phyloP scores from a whole-genome alignment of 1,140 invertebrate genomes.

The Sycophaga agraensis region DNA sequence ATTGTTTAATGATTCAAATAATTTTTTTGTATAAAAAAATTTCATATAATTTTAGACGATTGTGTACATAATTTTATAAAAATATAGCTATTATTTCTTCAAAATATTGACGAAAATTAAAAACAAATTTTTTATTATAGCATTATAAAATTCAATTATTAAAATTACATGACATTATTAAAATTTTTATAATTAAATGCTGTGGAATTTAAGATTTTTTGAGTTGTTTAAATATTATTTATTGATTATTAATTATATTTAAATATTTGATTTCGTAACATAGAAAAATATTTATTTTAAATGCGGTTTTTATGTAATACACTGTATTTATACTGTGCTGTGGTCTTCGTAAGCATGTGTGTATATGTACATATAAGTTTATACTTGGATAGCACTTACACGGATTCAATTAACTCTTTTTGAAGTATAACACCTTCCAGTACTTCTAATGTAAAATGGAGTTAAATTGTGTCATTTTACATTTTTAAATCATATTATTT shows the following conservation, averaged over 20 bases:
- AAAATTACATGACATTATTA: neutral
- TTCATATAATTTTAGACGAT: too few relatives aligned
- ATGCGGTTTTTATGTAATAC: neutral
- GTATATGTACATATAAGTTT: neutral
- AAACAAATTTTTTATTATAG: too few relatives aligned
- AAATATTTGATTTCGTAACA: neutral
- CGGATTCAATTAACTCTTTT: slow-evolving; percentile 3
- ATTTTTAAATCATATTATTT: neutral
- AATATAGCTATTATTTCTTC: too few relatives aligned
- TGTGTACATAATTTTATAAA: too few relatives aligned
- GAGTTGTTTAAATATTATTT: neutral
- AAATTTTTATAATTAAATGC: neutral
- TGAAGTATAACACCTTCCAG: neutral
- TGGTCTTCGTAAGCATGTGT: neutral
- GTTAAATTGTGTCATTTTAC: neutral
- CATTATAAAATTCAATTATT: neutral
- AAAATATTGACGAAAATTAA: too few relatives aligned
- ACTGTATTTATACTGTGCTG: too few relatives aligned
- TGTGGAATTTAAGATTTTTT: neutral
- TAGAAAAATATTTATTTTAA: neutral
- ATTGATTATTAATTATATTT: neutral
- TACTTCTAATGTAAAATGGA: neutral
- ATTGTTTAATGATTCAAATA: too few relatives aligned
- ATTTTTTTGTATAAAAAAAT: too few relatives aligned
- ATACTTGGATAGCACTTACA: neutral